A percentile compares a stretch with the other conserved stretches of the same genome.
Evolutionary conservation across 2,888 invertebrate species (phyloP).

Genomic region (Pycnomerus fuliginosus): DNA sequence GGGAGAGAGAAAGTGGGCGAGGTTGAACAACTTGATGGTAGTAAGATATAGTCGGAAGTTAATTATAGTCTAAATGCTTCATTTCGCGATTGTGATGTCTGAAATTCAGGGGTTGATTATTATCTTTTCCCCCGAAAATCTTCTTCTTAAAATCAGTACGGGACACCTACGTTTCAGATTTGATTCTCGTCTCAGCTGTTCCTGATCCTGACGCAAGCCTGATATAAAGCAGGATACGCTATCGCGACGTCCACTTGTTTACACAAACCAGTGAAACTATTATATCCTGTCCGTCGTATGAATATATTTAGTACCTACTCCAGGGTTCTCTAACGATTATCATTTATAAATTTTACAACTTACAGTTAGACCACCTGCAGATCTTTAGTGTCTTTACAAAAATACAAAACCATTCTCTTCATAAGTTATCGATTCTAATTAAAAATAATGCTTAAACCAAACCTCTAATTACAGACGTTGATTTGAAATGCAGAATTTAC

Average conservation of each 20-base stretch:
- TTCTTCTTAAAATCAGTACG: slow-evolving; percentile 23
- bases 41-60: slow-evolving; percentile 18
- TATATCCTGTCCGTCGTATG: slow-evolving; percentile 5
- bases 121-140: slow-evolving; percentile 6
- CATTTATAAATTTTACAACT: too few species aligned
- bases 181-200: slow-evolving; percentile 26
- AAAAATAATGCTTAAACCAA: too few species aligned
- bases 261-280: slow-evolving; percentile 22
- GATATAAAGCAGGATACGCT: slow-evolving; percentile 27
- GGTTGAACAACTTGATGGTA: slow-evolving; percentile 24
- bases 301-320: too few species aligned
- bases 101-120: too few species aligned
- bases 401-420: too few species aligned
- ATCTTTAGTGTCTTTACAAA: too few species aligned
- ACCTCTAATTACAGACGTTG: too few species aligned
- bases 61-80: slow-evolving; percentile 17
- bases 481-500: too few species aligned
- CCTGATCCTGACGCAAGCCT: slow-evolving; percentile 19
- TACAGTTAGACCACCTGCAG: too few species aligned
- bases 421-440: too few species aligned
- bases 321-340: too few species aligned
- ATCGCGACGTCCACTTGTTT: slow-evolving; percentile 26
- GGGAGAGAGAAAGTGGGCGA: slow-evolving; percentile 23
- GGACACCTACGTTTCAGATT: slow-evolving; percentile 26
- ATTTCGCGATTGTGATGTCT: slow-evolving; percentile 10